Evolutionary conservation across 2,888 invertebrate species (phyloP), one percentile per base, ranked within the genome.

Genomic region (Dysmachus trigonus): DNA sequence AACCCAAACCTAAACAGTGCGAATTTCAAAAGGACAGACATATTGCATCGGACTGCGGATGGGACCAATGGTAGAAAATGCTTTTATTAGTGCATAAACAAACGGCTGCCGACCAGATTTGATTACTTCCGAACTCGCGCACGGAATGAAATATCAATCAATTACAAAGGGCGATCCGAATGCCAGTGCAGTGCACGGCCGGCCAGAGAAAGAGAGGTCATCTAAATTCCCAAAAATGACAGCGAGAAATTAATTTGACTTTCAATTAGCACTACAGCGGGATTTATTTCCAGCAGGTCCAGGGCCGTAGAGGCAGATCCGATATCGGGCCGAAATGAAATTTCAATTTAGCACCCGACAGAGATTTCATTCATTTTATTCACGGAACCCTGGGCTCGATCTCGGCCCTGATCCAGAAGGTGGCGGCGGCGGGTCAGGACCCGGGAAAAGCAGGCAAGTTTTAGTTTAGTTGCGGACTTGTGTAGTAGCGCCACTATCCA

Each of bases 341-440:
- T 83, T 83, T 72, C 83, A 83, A 83, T 83, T 83, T 83, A 83
- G 83, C 83, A 72, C 72, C 83, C 71, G 72, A 18, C 27, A 22
- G 83, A 71, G 83, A 83, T 81, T 81, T 81, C 81, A 81, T 83
- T 83, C 83, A 72, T 72, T 83, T 83, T 72, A 83, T 83, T 82
- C 81, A 62, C 33, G 62, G 62, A n/a, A n/a, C 35, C 38, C 13
- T 13, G 38, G 81, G 62, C 53, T 8, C 0, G 35, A 38, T 41
- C 38, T 15, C 38, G 38, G 22, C 18, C 30, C 38, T 8, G 27
- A 27, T 38, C 51, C n/a, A 47, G 35, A 47, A 77, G n/a, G 33
- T 30, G 27, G 41, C 5, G 53, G n/a, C 18, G 71, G 71, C 10
- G 8, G 4, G 10, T 4, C 38, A 13, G 38, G 15, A 41, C 18